phyloP scores from a whole-genome alignment of 2,888 invertebrate species.

The Creontiades dilutus region DNA sequence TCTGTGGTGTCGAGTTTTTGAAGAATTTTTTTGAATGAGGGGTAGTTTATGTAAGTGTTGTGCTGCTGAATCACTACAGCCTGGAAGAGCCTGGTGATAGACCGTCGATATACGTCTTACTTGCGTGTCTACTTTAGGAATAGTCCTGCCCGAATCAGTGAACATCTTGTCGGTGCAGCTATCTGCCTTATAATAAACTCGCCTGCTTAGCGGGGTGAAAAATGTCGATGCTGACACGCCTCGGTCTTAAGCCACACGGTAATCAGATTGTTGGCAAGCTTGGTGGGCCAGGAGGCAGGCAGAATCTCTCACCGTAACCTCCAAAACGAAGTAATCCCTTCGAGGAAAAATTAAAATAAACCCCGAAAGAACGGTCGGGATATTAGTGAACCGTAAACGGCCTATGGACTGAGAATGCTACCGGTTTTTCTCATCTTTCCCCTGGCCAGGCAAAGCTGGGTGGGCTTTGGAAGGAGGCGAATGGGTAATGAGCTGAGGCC shows the following conservation, averaged over 20 bases:
- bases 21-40: too few species aligned
- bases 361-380: not conserved
- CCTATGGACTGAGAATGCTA: not conserved
- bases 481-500: constrained; percentile 59
- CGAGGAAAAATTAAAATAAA: constrained; percentile 15
- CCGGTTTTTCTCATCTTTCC: constrained; percentile 49
- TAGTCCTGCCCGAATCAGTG: not conserved
- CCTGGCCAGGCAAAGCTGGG: constrained; percentile 26
- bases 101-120: too few species aligned
- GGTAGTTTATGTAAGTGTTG: too few species aligned
- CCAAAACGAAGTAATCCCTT: not conserved
- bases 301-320: not conserved
- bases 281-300: not conserved
- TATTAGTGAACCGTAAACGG: constrained; percentile 48
- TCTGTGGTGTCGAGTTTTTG: too few species aligned
- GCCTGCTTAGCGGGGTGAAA: constrained; percentile 35
- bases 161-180: not conserved
- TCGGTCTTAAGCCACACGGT: constrained; percentile 8
- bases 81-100: too few species aligned
- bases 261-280: constrained; percentile 42
- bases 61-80: too few species aligned
- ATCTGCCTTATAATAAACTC: not conserved
- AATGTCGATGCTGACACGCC: not conserved
- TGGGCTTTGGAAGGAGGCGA: constrained; percentile 25
- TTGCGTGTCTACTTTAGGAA: too few species aligned